phyloP scores from a whole-genome alignment of 2,797 vertebrate species.

The Rousettus madagascariensis region DNA sequence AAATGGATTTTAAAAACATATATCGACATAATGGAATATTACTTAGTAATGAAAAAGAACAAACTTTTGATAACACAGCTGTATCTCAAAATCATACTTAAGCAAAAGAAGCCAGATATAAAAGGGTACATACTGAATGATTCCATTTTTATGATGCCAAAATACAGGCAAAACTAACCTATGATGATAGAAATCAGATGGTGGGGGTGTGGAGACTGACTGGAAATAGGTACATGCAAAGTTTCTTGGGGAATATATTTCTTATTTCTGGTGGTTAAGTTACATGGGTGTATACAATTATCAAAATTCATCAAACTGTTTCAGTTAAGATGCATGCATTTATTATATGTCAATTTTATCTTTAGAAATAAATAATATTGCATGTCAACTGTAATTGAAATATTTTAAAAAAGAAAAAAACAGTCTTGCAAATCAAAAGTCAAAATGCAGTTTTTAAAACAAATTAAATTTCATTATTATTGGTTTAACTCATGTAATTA shows the following conservation, averaged over 20 bases:
- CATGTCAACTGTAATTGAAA: no score
- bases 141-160: conserved; percentile 16
- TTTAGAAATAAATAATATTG: not conserved
- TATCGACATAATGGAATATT: not conserved
- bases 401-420: no score
- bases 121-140: not conserved
- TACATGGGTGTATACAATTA: not conserved
- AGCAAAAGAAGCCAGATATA: not conserved
- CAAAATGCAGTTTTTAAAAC: conserved; percentile 4
- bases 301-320: conserved; percentile 24
- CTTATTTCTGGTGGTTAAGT: not conserved
- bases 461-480: not conserved
- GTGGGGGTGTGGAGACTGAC: not conserved
- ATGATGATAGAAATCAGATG: not conserved
- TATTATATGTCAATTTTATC: not conserved
- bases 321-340: not conserved
- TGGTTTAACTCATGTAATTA: conserved; percentile 1
- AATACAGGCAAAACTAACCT: not conserved
- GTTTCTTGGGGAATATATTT: not conserved
- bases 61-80: not conserved
- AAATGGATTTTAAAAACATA: not conserved
- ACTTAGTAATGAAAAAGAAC: not conserved
- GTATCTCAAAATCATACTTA: not conserved
- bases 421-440: not conserved
- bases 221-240: not conserved